phyloP scores from a whole-genome alignment of 2,888 invertebrate species.

The Steinernema hermaphroditum region DNA sequence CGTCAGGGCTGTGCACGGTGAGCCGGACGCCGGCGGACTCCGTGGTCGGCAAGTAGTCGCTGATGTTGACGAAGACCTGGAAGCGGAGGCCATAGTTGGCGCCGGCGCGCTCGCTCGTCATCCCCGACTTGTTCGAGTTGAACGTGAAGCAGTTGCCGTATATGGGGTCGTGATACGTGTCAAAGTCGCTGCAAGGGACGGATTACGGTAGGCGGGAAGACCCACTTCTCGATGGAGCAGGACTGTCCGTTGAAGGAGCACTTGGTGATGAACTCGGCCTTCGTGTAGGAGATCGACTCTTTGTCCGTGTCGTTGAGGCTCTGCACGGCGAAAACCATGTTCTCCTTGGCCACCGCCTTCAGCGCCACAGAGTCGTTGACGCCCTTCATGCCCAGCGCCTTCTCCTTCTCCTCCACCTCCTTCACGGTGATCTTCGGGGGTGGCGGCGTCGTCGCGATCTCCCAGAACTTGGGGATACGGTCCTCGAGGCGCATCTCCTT shows the following conservation, averaged over 20 bases:
- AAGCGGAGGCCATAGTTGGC: conserved; percentile 63
- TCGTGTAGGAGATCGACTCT: conserved; percentile 45
- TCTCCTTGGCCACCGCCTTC: conserved; percentile 62
- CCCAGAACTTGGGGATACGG: conserved; percentile 60
- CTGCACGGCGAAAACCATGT: conserved; percentile 64
- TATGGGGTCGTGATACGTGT: conserved; percentile 59
- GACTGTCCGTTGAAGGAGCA: conserved; percentile 65
- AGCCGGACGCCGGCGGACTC: conserved; percentile 63
- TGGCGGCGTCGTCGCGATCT: conserved; percentile 47
- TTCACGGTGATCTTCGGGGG: conserved; percentile 50
- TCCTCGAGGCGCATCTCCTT: conserved; percentile 38
- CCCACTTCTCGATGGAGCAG: conserved; percentile 62
- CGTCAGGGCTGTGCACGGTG: conserved; percentile 59
- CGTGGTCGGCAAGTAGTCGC: conserved; percentile 64
- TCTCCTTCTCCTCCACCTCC: conserved; percentile 52
- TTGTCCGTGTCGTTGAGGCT: conserved; percentile 49
- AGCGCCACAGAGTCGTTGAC: conserved; percentile 65
- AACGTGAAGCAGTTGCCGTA: conserved; percentile 67
- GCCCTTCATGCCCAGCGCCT: conserved; percentile 59
- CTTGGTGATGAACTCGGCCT: conserved; percentile 60
- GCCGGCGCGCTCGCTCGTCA: conserved; percentile 62
- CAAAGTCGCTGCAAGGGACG: conserved; percentile 60
- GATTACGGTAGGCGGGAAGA: not conserved
- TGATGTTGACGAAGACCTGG: conserved; percentile 64
- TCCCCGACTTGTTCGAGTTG: conserved; percentile 49